Evolutionary conservation across 2,113 vertebrate species (phyloP).

Genomic region (Oenanthe oenanthe): DNA sequence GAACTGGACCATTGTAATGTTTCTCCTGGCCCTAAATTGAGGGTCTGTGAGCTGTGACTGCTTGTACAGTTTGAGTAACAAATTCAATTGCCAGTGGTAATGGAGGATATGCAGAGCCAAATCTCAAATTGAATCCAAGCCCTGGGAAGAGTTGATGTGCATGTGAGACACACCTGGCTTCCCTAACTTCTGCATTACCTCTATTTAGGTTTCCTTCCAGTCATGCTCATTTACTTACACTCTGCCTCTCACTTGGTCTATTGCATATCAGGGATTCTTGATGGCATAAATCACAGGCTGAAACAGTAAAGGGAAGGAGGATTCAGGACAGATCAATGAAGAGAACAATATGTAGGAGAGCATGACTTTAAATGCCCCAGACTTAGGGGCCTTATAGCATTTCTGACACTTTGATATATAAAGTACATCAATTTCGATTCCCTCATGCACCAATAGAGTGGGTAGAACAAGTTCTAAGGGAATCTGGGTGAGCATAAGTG

Average conservation of each 20-base stretch:
- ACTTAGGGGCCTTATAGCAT: background rate
- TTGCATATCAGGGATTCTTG: background rate
- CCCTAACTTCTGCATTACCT: background rate
- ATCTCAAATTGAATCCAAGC: background rate
- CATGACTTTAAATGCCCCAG: background rate
- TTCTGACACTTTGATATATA: constrained; percentile 47
- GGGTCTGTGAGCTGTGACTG: background rate
- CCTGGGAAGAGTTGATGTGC: background rate
- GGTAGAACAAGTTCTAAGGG: constrained; percentile 45
- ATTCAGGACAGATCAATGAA: background rate
- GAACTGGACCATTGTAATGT: background rate
- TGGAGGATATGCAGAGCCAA: background rate
- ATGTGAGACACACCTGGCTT: background rate
- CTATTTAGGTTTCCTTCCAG: background rate
- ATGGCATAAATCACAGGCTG: background rate
- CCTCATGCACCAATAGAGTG: constrained; percentile 37
- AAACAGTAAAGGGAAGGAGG: background rate
- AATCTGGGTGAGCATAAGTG: constrained; percentile 45
- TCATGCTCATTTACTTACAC: background rate
- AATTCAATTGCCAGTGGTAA: background rate
- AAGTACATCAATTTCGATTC: constrained; percentile 33
- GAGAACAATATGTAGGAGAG: background rate
- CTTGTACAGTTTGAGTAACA: background rate
- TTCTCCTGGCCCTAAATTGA: background rate
- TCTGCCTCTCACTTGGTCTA: background rate